Base-by-base conservation (phyloP, 2,888 invertebrate genomes). In the Leptopilina myrica region DNA sequence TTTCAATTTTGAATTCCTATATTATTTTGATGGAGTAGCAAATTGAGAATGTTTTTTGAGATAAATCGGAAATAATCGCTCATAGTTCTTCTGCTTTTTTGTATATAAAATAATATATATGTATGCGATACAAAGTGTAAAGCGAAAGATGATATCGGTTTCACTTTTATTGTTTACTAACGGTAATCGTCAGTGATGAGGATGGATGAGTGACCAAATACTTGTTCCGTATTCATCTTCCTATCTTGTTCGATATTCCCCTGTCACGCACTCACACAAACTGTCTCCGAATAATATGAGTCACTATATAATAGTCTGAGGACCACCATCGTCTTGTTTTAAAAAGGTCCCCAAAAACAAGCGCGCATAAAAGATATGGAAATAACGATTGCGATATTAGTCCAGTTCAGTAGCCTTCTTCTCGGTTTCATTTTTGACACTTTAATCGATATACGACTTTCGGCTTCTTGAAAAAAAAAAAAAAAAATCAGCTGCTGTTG, bases 321-420 rank as follows among this genome's bases (percentile, higher is more conserved):
- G 86, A 86, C 86, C 86, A 86, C 86, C 86, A 59, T 78, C 80
- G 64, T 26, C 80, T 81, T 62, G 5, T 62, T 9, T 82, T 81
- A 79, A 80, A 59, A 81, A 82, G 79, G 76, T 81, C 64, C 43
- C 43, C 77, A 75, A 66, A 49, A 79, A 79, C 66, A 64, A 79
- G 76, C 64, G 64, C 73, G 66, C 75, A 49, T 65, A 76, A 66
- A 33, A 40, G 43, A 64, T 62, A 53, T 76, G 78, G 66, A 12
- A 53, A 20, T 20, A 20, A 62, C 62, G 64, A 66, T 80, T 77
- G 80, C 76, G 80, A 82, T 82, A 84, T 79, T 83, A 79, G 77
- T 83, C 84, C 84, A 85, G 85, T 85, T 85, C 86, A 76, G 86
- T 84, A 86, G 86, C 86, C 85, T 85, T 81, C 78, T 81, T 78